Conservation (phyloP, 1,140 invertebrate genomes). For the Procambarus virginalis region DNA sequence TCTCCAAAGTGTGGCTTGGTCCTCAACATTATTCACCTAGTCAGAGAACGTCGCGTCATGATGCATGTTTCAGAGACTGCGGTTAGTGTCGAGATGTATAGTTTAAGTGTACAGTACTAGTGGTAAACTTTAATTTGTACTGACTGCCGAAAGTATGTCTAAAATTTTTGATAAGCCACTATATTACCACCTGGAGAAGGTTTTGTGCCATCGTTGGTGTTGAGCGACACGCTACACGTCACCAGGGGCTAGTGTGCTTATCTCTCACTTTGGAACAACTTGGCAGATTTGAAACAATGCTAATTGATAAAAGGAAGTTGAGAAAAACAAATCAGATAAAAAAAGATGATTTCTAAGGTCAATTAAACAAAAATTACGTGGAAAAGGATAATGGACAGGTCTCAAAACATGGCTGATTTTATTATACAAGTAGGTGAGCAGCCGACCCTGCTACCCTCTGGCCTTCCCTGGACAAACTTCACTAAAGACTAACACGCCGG, state of each 20-base stretch:
- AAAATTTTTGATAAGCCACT: constrained; percentile 1
- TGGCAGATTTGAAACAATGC: background rate
- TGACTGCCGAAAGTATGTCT: constrained; percentile 18
- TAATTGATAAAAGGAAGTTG: background rate
- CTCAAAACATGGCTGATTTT: constrained; percentile 40
- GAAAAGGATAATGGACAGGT: constrained; percentile 22
- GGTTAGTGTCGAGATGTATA: constrained; percentile 24
- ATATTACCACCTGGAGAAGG: background rate
- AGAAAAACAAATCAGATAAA: background rate
- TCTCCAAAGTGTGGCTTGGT: constrained; percentile 50
- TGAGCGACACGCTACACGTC: background rate
- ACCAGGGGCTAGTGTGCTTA: background rate
- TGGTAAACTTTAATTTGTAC: constrained; percentile 4
- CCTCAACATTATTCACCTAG: constrained; percentile 34
- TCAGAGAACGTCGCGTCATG: constrained; percentile 56
- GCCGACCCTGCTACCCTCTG: constrained; percentile 64
- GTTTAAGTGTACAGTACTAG: constrained; percentile 19
- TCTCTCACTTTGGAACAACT: background rate
- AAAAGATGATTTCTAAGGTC: constrained; percentile 9
- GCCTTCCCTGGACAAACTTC: constrained; percentile 61
- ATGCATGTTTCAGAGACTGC: constrained; percentile 9
- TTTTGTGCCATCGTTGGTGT: background rate
- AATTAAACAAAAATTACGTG: constrained; percentile 3
- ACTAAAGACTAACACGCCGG: constrained; percentile 55
- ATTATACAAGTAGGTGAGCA: constrained; percentile 56